Evolutionary conservation across 1,140 invertebrate genomes (phyloP), one percentile per base, ranked within the genome.

Genomic region (Anadara kagoshimensis): DNA sequence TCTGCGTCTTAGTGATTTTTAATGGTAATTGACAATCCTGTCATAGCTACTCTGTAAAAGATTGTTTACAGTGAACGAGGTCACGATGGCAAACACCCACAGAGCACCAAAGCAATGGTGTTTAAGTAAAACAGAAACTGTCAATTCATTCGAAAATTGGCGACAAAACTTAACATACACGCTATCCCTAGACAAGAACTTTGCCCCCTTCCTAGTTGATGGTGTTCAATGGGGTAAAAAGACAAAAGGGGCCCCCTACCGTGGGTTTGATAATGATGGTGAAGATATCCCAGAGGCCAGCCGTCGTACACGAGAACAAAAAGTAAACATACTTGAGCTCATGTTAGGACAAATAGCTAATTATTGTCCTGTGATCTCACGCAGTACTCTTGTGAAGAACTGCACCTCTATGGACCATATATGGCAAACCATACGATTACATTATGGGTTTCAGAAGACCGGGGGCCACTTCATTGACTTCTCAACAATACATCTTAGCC

Each of bases 321-420:
- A 79, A 62, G 63, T 69, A 5, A 64, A 47, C 16, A 49, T 67
- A 11, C n/a, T 78, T n/a, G 54, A 78, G 16, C 56, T 78, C 0
- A 78, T 78, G 78, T 49, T 78, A 0, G 72, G 76, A 16, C 78
- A 78, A 29, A 75, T 76, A 18, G 76, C 73, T 56, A 76, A 76
- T 51, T 76, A 53, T 53, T 73, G 73, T 58, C 77, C 65, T 11
- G 22, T 78, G 7, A 69, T 73, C 20, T 69, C 69, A 44, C 16
- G 75, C 16, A 75, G 77, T 47, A 76, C 69, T 11, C 76, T 77
- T 45, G 58, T 74, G 0, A 65, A 68, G 22, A 75, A 75, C 22
- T 82, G 73, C 49, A 83, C 73, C 49, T 81, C 64, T 61, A 51
- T 75, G 14, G 29, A 68, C 24, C 29, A 69, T 65, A 59, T 76